Conservation (phyloP, 2,797 vertebrate species). For the Lophotriccus pileatus region DNA sequence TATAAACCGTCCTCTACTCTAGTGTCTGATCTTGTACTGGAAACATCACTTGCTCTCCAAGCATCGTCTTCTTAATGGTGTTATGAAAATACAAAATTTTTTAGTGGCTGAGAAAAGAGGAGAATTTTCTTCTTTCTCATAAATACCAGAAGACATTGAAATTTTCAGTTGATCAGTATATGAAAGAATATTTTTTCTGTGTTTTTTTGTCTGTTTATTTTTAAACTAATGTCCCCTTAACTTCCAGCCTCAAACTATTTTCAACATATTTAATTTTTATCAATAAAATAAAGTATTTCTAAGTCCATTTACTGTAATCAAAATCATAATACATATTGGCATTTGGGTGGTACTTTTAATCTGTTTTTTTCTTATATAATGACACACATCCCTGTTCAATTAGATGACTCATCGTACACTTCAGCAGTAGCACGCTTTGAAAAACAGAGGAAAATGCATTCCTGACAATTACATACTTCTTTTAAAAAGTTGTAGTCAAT, state of each 20-base stretch:
- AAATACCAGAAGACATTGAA: not conserved
- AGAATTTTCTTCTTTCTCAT: not conserved
- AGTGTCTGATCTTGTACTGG: not conserved
- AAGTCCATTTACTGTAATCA: conserved; percentile 16
- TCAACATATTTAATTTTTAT: not conserved
- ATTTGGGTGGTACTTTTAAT: conserved; percentile 31
- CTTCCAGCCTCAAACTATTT: not conserved
- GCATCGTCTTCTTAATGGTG: not conserved
- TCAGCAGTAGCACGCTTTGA: conserved; percentile 9
- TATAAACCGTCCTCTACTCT: not conserved
- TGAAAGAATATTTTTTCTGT: not conserved
- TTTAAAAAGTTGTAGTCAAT: conserved; percentile 24
- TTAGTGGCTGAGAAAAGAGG: not conserved
- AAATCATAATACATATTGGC: conserved; percentile 14
- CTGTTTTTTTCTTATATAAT: conserved; percentile 62
- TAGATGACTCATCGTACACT: conserved; percentile 67
- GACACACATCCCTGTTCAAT: conserved; percentile 61
- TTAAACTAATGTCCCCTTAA: not conserved
- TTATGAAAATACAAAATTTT: not conserved
- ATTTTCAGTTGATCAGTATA: not conserved
- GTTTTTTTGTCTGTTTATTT: not conserved
- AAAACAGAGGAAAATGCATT: conserved; percentile 52
- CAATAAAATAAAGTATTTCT: not conserved
- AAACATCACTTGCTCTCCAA: not conserved
- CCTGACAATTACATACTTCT: conserved; percentile 47